phyloP scores from a whole-genome alignment of 2,888 invertebrate genomes.

The Hoplodrina blanda region DNA sequence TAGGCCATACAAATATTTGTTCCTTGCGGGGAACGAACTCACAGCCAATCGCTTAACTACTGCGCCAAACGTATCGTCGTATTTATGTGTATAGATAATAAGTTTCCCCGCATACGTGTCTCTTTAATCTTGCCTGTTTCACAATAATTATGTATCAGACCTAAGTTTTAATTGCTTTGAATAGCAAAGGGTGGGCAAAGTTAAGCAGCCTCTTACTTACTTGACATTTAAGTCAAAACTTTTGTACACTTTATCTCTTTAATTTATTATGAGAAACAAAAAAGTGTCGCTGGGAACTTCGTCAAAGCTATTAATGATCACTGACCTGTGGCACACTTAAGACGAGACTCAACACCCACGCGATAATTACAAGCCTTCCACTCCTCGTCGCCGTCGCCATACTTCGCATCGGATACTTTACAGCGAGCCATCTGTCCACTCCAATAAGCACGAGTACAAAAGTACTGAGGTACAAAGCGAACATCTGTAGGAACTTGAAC shows the following conservation, averaged over 20 bases:
- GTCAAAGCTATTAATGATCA: constrained; percentile 54
- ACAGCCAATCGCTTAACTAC: no score
- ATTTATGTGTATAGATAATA: constrained; percentile 10
- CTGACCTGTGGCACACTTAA: constrained; percentile 96
- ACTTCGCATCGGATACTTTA: constrained; percentile 94
- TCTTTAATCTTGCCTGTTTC: constrained; percentile 28
- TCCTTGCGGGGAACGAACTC: background rate
- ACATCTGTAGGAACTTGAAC: constrained; percentile 95
- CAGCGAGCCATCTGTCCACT: constrained; percentile 95
- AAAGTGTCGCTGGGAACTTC: constrained; percentile 17
- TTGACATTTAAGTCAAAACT: constrained; percentile 46
- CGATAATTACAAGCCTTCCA: constrained; percentile 92
- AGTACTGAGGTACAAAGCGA: constrained; percentile 95
- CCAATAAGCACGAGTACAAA: constrained; percentile 96
- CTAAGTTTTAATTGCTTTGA: constrained; percentile 70
- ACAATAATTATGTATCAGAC: constrained; percentile 20
- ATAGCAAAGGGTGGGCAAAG: constrained; percentile 30
- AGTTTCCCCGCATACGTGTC: background rate
- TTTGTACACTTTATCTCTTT: constrained; percentile 16
- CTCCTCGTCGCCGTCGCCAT: constrained; percentile 93
- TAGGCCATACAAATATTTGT: no score
- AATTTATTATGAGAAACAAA: constrained; percentile 19
- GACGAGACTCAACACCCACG: constrained; percentile 94
- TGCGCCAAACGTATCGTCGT: background rate
- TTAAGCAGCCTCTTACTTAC: constrained; percentile 42